These are phyloP conservation scores for Tuta absoluta DNA, from an alignment of 2,888 invertebrate species.

Conservation along the genomic window DNA sequence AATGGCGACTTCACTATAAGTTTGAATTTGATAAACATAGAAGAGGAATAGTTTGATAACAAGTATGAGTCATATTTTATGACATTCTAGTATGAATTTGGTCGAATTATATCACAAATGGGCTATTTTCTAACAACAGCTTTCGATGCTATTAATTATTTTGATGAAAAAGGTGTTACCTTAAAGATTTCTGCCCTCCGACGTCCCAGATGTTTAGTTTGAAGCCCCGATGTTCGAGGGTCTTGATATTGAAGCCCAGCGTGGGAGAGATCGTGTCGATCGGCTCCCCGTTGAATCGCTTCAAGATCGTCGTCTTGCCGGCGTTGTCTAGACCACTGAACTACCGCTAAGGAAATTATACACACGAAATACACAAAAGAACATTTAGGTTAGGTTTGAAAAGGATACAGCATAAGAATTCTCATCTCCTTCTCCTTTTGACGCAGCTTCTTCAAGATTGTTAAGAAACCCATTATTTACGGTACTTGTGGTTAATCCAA, in stretches of 20 bases:
- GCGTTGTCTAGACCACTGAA: slow-evolving; percentile 98
- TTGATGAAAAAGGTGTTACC: slow-evolving; percentile 57
- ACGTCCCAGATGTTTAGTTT: slow-evolving; percentile 99
- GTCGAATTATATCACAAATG: background rate
- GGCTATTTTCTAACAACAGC: background rate
- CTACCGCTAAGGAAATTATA: slow-evolving; percentile 48
- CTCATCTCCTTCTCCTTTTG: slow-evolving; percentile 99
- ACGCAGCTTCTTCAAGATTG: slow-evolving; percentile 97
- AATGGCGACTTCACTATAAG: no score
- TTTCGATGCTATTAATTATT: background rate
- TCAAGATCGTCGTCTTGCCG: slow-evolving; percentile 99
- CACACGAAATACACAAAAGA: background rate
- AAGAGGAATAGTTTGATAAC: no score
- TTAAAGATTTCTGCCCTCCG: slow-evolving; percentile 97
- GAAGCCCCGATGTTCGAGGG: slow-evolving; percentile 93
- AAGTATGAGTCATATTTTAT: no score
- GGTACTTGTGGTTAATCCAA: background rate
- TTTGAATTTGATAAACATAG: no score
- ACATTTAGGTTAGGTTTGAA: slow-evolving; percentile 38
- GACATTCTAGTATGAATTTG: no score
- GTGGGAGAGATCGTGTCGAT: slow-evolving; percentile 98
- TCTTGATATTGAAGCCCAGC: slow-evolving; percentile 99
- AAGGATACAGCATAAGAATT: slow-evolving; percentile 96
- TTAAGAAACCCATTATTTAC: slow-evolving; percentile 92
- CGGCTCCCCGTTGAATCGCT: slow-evolving; percentile 98